Percentiles rank a stretch among this genome's conserved stretches.
Evolutionary conservation across 2,797 vertebrate species (phyloP).

Genomic region (Apogon talboti): DNA sequence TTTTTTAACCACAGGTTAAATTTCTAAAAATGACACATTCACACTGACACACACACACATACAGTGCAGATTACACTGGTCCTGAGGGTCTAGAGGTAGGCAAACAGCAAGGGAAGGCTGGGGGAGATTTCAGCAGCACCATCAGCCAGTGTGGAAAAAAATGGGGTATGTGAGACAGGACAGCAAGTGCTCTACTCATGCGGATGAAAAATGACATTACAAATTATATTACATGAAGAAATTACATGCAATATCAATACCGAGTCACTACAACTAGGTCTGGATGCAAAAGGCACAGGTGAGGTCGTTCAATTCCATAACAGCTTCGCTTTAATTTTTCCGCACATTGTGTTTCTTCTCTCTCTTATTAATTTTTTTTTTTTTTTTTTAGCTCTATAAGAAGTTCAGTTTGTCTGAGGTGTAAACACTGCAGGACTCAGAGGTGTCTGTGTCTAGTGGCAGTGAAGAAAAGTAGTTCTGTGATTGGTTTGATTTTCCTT

Average conservation of each 20-base stretch:
- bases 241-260: conserved; percentile 47
- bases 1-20: conserved; percentile 16
- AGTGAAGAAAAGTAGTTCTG: conserved; percentile 68
- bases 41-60: conserved; percentile 35
- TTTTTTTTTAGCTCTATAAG: conserved; percentile 47
- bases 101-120: conserved; percentile 46
- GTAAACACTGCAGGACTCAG: conserved; percentile 75
- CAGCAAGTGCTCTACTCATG: conserved; percentile 47
- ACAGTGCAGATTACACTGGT: conserved; percentile 65
- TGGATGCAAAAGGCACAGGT: conserved; percentile 67
- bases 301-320: conserved; percentile 28
- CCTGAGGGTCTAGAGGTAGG: conserved; percentile 82
- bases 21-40: conserved; percentile 34
- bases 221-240: conserved; percentile 12
- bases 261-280: conserved; percentile 34
- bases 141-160: conserved; percentile 46
- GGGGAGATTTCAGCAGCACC: conserved; percentile 53
- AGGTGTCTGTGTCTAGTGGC: conserved; percentile 73
- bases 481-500: conserved; percentile 42
- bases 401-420: conserved; percentile 80
- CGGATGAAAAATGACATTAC: conserved; percentile 18
- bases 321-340: conserved; percentile 12
- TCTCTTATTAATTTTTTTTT: neutral
- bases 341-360: neutral
- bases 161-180: conserved; percentile 31